Percentiles rank a stretch among this genome's conserved stretches.
Conservation (phyloP, 2,797 vertebrate genomes). For the Gymnodraco acuticeps region DNA sequence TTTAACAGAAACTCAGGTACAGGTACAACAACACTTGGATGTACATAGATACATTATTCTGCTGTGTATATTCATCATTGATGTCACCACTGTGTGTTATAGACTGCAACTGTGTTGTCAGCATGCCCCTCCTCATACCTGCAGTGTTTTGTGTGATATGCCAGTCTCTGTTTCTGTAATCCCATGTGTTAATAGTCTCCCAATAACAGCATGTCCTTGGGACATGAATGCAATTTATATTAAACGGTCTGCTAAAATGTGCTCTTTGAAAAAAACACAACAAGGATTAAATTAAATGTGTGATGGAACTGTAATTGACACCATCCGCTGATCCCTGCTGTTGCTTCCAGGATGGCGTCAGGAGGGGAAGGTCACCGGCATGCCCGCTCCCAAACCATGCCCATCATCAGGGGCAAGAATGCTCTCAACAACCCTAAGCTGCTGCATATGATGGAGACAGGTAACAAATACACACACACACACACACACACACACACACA, state of each 20-base stretch:
- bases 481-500: background rate
- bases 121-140: constrained; percentile 73
- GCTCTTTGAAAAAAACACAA: background rate
- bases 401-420: constrained; percentile 97
- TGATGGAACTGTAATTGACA: background rate
- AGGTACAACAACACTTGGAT: constrained; percentile 22
- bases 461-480: constrained; percentile 56
- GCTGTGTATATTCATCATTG: constrained; percentile 61
- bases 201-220: constrained; percentile 45
- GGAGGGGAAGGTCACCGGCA: constrained; percentile 93
- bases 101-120: constrained; percentile 68
- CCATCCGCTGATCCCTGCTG: constrained; percentile 35
- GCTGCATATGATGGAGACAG: constrained; percentile 95
- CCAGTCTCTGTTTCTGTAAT: constrained; percentile 47
- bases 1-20: constrained; percentile 16
- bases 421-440: constrained; percentile 96
- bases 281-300: background rate
- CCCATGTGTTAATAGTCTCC: constrained; percentile 43
- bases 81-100: constrained; percentile 59
- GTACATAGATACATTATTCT: constrained; percentile 41
- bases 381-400: constrained; percentile 96
- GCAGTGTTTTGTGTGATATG: constrained; percentile 64
- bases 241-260: constrained; percentile 23
- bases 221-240: constrained; percentile 36
- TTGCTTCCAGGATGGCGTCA: constrained; percentile 89